Percentiles rank a stretch among this genome's conserved stretches.
phyloP scores from a whole-genome alignment of 2,888 invertebrate species.

The Ctenicera cuprea region DNA sequence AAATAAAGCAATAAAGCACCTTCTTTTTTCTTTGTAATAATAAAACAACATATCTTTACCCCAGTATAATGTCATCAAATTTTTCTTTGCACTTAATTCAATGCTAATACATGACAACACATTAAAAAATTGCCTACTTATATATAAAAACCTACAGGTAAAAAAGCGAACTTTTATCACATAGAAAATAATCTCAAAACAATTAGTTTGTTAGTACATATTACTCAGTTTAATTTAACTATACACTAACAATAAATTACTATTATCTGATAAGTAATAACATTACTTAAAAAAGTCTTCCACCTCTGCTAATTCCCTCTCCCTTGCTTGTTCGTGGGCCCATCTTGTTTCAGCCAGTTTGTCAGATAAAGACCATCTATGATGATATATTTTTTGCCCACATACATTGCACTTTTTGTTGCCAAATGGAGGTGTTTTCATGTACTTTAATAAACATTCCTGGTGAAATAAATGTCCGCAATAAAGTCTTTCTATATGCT shows the following conservation, averaged over 20 bases:
- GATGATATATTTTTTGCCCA: slow-evolving; percentile 80
- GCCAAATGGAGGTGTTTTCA: slow-evolving; percentile 85
- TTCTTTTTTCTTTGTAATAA: too few species aligned
- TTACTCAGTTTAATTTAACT: not conserved
- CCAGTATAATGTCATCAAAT: too few species aligned
- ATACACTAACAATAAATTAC: not conserved
- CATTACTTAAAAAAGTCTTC: slow-evolving; percentile 80
- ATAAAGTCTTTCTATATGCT: slow-evolving; percentile 81
- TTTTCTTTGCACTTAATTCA: too few species aligned
- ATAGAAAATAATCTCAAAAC: too few species aligned
- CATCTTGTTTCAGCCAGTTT: slow-evolving; percentile 83
- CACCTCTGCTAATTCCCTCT: slow-evolving; percentile 84
- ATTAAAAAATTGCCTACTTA: not conserved
- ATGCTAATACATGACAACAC: too few species aligned
- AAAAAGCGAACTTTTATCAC: not conserved
- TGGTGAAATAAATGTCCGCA: slow-evolving; percentile 85
- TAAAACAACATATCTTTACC: too few species aligned
- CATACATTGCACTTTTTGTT: slow-evolving; percentile 82
- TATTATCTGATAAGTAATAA: not conserved
- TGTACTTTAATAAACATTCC: slow-evolving; percentile 80
- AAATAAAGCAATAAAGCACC: too few species aligned
- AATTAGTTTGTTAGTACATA: not conserved
- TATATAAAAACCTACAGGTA: not conserved
- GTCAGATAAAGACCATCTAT: slow-evolving; percentile 82
- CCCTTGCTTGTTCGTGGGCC: slow-evolving; percentile 86